Evolutionary conservation across 2,888 invertebrate genomes (phyloP).

Genomic region (Magallana nippona): DNA sequence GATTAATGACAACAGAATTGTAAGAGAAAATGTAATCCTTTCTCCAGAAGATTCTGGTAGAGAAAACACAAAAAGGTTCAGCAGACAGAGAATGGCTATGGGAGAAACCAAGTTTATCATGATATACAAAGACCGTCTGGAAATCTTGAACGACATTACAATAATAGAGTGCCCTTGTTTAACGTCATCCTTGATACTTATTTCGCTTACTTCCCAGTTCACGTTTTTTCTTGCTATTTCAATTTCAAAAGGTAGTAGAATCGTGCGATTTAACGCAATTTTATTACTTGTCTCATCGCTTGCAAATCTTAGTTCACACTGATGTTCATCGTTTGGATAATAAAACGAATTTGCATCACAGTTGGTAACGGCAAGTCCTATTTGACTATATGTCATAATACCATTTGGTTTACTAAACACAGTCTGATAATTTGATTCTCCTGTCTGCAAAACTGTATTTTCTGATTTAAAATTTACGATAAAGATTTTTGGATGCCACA

Average conservation of each 20-base stretch:
- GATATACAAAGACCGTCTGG: not conserved
- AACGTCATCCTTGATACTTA: not conserved
- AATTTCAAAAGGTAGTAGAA: no score
- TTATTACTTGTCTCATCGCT: not conserved
- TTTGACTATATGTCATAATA: not conserved
- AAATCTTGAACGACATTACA: not conserved
- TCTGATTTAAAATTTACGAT: not conserved
- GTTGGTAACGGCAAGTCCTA: not conserved
- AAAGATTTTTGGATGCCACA: not conserved
- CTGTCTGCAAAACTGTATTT: not conserved
- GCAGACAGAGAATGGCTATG: not conserved
- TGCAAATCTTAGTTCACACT: not conserved
- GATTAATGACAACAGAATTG: not conserved
- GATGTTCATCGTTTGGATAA: not conserved
- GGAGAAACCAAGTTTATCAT: not conserved
- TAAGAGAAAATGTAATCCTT: not conserved
- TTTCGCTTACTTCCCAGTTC: not conserved
- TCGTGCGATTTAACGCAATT: not conserved
- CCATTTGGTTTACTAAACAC: not conserved
- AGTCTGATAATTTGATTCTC: not conserved
- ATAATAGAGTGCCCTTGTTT: not conserved
- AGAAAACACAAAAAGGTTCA: not conserved
- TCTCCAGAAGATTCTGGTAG: not conserved
- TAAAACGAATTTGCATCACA: not conserved
- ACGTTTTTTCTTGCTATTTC: not conserved